Evolutionary conservation across 2,113 vertebrate genomes (phyloP), one percentile per base, ranked within the genome.

Genomic region (Equus quagga): DNA sequence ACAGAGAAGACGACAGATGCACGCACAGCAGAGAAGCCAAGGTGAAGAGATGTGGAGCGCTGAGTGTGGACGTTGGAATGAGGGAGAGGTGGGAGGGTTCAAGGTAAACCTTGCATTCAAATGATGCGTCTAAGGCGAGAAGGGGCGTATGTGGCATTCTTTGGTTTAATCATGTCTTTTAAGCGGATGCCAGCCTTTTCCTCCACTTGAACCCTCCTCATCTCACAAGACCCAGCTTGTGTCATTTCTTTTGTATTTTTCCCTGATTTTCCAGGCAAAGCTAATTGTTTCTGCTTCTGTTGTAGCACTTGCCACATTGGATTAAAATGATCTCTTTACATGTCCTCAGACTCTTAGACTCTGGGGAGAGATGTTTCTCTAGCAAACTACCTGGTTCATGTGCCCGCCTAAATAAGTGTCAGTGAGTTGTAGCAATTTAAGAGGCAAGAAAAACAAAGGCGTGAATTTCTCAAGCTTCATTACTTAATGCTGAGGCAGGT

Each of bases 401-500:
- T 24, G 49, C 44, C 36, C 6, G 36, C 56, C 58, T n/a, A 28
- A 76, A 21, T 62, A 5, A 46, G 24, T 46, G 65, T 44, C 49
- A 54, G 11, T 85, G 78, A 93, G 3, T 65, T 26, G 4, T 56
- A 82, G 62, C 92, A 51, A 0, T 94, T 90, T 84, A 90, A 89
- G 72, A 64, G 58, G 51, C 12, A 73, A 18, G 58, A 82, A 67
- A 72, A 89, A 41, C 82, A 89, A 75, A 56, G 67, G 49, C 10
- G 1, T n/a, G 36, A 18, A 49, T 73, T 94, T 78, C 51, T 96
- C 46, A 79, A 64, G 76, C 23, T 36, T 79, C 5, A 24, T 88
- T 88, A 83, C 26, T 90, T 96, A 62, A 58, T 79, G 28, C 56
- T 26, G 54, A 88, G 73, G 80, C 33, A 87, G 84, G 31, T 65